phyloP scores from a whole-genome alignment of 2,113 vertebrate genomes.

The Anarrhichthys ocellatus region DNA sequence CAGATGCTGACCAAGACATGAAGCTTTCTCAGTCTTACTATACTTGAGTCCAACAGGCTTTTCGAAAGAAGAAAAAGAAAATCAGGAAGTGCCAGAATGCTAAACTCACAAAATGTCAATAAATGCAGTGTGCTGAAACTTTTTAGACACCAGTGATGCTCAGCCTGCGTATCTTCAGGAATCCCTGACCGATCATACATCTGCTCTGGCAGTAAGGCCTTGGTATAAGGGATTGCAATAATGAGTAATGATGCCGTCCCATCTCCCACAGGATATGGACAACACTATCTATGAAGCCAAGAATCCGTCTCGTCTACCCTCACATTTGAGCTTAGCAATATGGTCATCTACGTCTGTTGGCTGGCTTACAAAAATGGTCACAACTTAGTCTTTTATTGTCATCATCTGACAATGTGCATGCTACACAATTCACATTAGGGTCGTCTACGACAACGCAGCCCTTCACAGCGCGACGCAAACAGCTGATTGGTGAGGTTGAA shows the following conservation, averaged over 20 bases:
- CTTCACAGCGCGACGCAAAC: neutral
- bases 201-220: slow-evolving; percentile 38
- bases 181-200: slow-evolving; percentile 28
- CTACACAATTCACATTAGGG: neutral
- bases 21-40: neutral
- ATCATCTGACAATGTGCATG: neutral
- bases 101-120: neutral
- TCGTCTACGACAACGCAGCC: neutral
- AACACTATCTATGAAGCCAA: slow-evolving; percentile 32
- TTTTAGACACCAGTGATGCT: neutral
- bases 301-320: slow-evolving; percentile 13
- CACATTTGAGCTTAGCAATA: neutral
- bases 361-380: neutral
- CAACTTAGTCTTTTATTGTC: neutral
- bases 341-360: neutral
- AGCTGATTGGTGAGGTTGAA: too few relatives aligned
- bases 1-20: neutral
- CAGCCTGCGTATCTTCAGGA: slow-evolving; percentile 6
- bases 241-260: slow-evolving; percentile 46
- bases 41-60: neutral
- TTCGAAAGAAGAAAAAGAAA: neutral
- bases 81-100: neutral
- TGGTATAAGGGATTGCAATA: slow-evolving; percentile 22
- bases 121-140: slow-evolving; percentile 6
- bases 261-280: slow-evolving; percentile 50